phyloP scores from a whole-genome alignment of 2,888 invertebrate species.

The Lithophane socia region DNA sequence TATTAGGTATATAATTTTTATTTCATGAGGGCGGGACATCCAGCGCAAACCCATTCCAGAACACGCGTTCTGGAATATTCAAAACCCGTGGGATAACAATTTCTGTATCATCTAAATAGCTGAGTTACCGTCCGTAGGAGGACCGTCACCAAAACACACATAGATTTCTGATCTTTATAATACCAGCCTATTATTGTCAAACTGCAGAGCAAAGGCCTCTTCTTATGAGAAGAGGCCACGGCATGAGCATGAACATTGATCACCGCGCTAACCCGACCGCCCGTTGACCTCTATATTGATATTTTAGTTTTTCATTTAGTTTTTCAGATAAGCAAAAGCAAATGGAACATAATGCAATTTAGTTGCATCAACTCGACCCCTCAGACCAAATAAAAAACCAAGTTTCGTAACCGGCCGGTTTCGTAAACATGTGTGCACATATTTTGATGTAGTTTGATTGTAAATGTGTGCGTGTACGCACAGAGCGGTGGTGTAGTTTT shows the following conservation, averaged over 20 bases:
- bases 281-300: neutral
- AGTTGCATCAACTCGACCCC: too few species aligned
- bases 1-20: neutral
- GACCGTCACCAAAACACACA: neutral
- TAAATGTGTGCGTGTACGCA: too few species aligned
- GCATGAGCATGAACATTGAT: neutral
- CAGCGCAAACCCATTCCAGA: neutral
- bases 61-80: constrained; percentile 26
- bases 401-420: too few species aligned
- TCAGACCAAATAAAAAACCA: too few species aligned
- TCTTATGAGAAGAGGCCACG: neutral
- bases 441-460: too few species aligned
- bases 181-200: neutral
- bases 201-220: neutral
- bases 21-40: neutral
- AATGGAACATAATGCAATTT: neutral
- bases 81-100: neutral
- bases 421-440: too few species aligned
- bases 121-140: neutral
- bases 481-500: too few species aligned
- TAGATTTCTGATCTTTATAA: neutral
- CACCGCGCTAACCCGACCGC: neutral
- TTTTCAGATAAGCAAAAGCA: neutral
- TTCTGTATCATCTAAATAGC: neutral
- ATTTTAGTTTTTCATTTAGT: too few species aligned